Conservation (phyloP, 2,888 invertebrate species). For the Macrosoma leucophasiata region DNA sequence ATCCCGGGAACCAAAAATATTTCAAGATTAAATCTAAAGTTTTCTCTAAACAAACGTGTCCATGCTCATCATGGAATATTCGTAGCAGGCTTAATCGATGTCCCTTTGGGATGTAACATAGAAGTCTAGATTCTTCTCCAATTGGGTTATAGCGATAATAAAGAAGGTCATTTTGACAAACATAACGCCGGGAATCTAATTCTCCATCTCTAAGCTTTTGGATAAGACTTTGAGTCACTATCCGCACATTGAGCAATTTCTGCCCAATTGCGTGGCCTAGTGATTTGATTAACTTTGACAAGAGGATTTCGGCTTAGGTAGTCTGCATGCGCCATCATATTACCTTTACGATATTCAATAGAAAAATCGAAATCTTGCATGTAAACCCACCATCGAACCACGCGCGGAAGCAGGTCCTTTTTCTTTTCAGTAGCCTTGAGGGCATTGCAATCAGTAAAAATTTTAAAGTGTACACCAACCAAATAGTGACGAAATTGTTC, state of each 20-base stretch:
- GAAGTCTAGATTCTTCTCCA: conserved; percentile 18
- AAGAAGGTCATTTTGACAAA: conserved; percentile 17
- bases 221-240: no score
- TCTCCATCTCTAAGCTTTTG: no score
- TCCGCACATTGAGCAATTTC: conserved; percentile 23
- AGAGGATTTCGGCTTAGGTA: no score
- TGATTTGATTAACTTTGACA: conserved; percentile 5
- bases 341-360: no score
- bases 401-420: conserved; percentile 30
- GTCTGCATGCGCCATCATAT: no score
- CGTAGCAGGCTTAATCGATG: conserved; percentile 26
- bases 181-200: conserved; percentile 8
- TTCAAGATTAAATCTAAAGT: conserved; percentile 2
- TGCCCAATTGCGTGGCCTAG: conserved; percentile 19
- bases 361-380: no score
- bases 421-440: conserved; percentile 30
- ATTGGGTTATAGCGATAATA: conserved; percentile 13
- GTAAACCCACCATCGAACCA: conserved; percentile 38
- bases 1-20: conserved; percentile 7
- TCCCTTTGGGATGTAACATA: conserved; percentile 29
- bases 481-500: conserved; percentile 24
- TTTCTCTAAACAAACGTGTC: conserved; percentile 8
- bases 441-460: conserved; percentile 34
- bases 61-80: conserved; percentile 23
- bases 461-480: conserved; percentile 18